These are phyloP conservation scores for Ectemnius lituratus DNA, from an alignment of 2,888 invertebrate species.

Conservation along the genomic window DNA sequence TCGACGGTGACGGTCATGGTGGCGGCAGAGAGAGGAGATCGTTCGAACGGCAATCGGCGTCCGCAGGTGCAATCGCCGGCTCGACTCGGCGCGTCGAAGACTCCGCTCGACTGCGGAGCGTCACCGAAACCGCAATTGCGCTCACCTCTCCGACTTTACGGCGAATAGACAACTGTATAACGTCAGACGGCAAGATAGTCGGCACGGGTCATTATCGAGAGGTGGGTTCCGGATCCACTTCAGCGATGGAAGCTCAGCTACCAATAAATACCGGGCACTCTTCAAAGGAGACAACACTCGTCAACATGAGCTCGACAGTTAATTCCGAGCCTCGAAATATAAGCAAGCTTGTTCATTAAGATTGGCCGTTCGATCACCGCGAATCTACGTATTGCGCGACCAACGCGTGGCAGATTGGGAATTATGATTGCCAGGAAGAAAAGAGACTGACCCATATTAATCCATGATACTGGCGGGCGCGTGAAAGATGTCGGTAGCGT, in stretches of 20 bases:
- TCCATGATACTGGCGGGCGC: background rate
- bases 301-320: too few species aligned
- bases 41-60: background rate
- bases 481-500: background rate
- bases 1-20: slow-evolving; percentile 18
- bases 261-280: slow-evolving; percentile 21
- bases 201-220: slow-evolving; percentile 46
- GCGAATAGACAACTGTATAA: slow-evolving; percentile 30
- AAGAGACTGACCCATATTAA: slow-evolving; percentile 1
- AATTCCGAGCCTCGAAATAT: background rate
- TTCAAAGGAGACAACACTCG: too few species aligned
- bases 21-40: background rate
- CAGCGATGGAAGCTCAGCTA: slow-evolving; percentile 2
- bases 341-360: background rate
- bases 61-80: slow-evolving; percentile 6
- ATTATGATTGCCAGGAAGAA: background rate
- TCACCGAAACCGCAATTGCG: slow-evolving; percentile 30
- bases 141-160: slow-evolving; percentile 31
- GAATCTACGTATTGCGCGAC: too few species aligned
- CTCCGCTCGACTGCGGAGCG: background rate
- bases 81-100: slow-evolving; percentile 14
- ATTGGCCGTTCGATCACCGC: background rate
- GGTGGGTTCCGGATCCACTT: slow-evolving; percentile 38
- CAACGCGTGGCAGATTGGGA: background rate
- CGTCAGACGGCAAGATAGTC: slow-evolving; percentile 48